Evolutionary conservation across 2,113 vertebrate genomes (phyloP).

Genomic region (Urocolius indicus): DNA sequence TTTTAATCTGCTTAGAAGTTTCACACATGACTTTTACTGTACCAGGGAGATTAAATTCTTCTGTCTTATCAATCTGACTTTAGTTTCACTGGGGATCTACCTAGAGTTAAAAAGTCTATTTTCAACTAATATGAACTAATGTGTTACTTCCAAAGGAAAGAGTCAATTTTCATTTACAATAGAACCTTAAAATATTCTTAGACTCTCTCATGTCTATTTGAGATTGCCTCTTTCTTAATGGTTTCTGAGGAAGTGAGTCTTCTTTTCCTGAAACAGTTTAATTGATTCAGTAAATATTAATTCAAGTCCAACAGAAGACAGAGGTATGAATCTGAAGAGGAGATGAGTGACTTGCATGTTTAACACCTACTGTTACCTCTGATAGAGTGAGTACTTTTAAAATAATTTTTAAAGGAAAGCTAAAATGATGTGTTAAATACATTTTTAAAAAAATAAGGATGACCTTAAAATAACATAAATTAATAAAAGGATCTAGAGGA

Average conservation of each 20-base stretch:
- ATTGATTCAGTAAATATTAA: background rate
- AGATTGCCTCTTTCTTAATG: background rate
- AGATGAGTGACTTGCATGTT: background rate
- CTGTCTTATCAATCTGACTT: too few species aligned
- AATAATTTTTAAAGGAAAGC: background rate
- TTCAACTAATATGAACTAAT: too few species aligned
- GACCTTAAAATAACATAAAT: background rate
- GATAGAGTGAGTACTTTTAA: background rate
- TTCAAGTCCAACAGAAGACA: background rate
- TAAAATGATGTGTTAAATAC: background rate
- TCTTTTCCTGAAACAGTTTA: conserved; percentile 2
- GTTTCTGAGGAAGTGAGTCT: background rate
- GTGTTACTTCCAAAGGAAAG: background rate
- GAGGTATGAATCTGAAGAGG: background rate
- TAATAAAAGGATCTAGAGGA: background rate
- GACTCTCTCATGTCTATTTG: background rate
- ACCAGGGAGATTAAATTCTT: too few species aligned
- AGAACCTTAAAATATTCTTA: background rate
- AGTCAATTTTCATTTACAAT: background rate
- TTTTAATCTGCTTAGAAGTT: too few species aligned
- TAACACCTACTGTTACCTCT: background rate
- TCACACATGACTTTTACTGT: too few species aligned
- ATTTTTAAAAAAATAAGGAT: background rate
- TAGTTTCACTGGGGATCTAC: too few species aligned
- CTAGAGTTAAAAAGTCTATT: too few species aligned